phyloP scores from a whole-genome alignment of 2,888 invertebrate species.

The Eupithecia vulgata region DNA sequence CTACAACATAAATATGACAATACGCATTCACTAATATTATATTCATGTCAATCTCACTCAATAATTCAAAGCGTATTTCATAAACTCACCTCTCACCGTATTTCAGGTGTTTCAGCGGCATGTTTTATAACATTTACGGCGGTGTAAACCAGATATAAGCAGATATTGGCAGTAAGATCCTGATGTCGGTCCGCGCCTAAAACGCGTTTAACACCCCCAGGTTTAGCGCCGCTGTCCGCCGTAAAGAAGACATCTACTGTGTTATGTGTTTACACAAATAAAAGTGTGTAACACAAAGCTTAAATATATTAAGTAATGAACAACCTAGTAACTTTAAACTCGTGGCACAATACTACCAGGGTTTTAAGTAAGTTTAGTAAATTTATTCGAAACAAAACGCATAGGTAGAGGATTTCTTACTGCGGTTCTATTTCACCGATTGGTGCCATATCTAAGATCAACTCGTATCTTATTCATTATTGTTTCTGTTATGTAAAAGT shows the following conservation, averaged over 20 bases:
- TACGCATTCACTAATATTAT: too few relatives aligned
- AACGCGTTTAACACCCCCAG: not conserved
- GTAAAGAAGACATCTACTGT: constrained; percentile 1
- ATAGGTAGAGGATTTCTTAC: too few relatives aligned
- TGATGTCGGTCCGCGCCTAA: not conserved
- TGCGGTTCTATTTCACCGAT: too few relatives aligned
- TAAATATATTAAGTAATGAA: not conserved
- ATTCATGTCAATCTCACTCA: not conserved
- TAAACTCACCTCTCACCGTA: not conserved
- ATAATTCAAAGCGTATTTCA: not conserved
- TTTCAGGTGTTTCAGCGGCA: constrained; percentile 5
- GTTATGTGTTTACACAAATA: not conserved
- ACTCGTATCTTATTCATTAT: too few relatives aligned
- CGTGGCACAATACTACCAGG: too few relatives aligned
- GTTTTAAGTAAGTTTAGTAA: too few relatives aligned
- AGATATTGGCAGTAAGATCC: constrained; percentile 11
- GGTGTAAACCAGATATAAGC: constrained; percentile 3
- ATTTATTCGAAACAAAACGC: too few relatives aligned
- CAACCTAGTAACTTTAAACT: not conserved
- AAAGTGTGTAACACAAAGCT: not conserved
- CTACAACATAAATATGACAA: too few relatives aligned
- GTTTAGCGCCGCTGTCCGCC: not conserved
- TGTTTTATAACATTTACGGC: constrained; percentile 12
- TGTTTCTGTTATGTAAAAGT: too few relatives aligned
- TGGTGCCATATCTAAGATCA: too few relatives aligned